Evolutionary conservation across 2,888 invertebrate genomes (phyloP).

Genomic region (Ophioninae sp.): DNA sequence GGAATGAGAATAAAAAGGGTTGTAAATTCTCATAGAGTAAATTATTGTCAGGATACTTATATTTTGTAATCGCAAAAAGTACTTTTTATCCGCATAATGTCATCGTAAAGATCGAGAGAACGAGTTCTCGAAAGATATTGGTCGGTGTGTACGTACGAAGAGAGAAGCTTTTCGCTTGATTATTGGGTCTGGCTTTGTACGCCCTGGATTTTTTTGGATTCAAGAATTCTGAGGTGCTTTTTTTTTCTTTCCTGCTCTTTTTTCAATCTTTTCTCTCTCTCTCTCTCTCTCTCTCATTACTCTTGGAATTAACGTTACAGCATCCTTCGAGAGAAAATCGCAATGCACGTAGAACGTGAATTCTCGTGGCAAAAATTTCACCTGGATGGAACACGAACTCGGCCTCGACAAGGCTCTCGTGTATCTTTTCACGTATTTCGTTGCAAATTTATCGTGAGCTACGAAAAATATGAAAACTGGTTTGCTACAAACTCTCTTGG

Average conservation of each 20-base stretch:
- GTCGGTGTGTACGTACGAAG: slow-evolving; percentile 7
- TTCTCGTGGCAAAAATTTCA: slow-evolving; percentile 12
- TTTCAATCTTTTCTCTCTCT: neutral
- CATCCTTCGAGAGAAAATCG: slow-evolving; percentile 9
- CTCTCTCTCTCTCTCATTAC: neutral
- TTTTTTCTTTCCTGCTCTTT: neutral
- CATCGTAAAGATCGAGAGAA: slow-evolving; percentile 30
- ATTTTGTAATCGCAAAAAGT: slow-evolving; percentile 1
- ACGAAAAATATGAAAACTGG: slow-evolving; percentile 75
- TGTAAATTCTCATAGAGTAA: neutral
- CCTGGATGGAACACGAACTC: slow-evolving; percentile 12
- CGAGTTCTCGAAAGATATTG: slow-evolving; percentile 45
- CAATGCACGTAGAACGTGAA: slow-evolving; percentile 15
- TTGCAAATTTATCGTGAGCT: slow-evolving; percentile 72
- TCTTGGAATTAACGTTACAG: neutral
- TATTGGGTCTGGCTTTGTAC: slow-evolving; percentile 22
- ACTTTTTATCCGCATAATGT: slow-evolving; percentile 20
- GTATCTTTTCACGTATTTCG: slow-evolving; percentile 69
- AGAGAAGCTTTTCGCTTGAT: slow-evolving; percentile 6
- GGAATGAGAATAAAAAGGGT: neutral
- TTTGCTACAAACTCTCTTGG: slow-evolving; percentile 70
- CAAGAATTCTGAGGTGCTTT: slow-evolving; percentile 11
- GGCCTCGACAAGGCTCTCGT: slow-evolving; percentile 53
- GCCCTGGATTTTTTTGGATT: slow-evolving; percentile 8
- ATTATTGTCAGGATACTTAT: neutral